A percentile compares a stretch with the other conserved stretches of the same genome.
These are phyloP conservation scores for Meteorus sp. DNA, from an alignment of 1,140 invertebrate genomes.

Conservation along the genomic window DNA sequence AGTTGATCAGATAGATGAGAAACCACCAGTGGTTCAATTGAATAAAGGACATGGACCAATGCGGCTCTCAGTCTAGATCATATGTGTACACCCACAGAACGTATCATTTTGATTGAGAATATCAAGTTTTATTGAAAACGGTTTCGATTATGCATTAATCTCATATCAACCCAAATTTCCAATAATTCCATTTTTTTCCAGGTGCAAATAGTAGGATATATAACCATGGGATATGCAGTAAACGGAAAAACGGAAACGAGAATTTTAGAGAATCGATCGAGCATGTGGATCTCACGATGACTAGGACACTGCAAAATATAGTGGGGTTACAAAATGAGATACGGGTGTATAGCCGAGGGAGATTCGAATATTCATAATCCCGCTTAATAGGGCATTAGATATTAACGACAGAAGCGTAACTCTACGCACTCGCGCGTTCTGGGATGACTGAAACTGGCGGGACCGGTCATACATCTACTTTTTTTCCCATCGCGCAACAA, in stretches of 20 bases:
- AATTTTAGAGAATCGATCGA: conserved; percentile 24
- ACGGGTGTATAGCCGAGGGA: conserved; percentile 12
- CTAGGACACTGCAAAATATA: conserved; percentile 7
- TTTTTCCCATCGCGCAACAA: too few relatives aligned
- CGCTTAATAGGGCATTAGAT: conserved; percentile 34
- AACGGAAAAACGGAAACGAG: not conserved
- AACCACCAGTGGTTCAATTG: conserved; percentile 12
- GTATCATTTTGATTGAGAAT: too few relatives aligned
- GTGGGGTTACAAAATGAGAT: conserved; percentile 12
- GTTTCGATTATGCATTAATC: too few relatives aligned
- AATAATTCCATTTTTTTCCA: too few relatives aligned
- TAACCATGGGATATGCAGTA: too few relatives aligned
- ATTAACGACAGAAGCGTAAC: conserved; percentile 32
- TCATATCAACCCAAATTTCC: too few relatives aligned
- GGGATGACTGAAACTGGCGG: not conserved
- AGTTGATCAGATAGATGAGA: conserved; percentile 24
- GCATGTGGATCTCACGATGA: conserved; percentile 31
- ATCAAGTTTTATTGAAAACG: too few relatives aligned
- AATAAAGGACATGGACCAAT: conserved; percentile 18
- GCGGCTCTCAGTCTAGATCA: too few relatives aligned
- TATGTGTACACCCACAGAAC: too few relatives aligned
- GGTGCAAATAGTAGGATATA: too few relatives aligned
- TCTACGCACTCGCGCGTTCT: conserved; percentile 10
- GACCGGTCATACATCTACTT: conserved; percentile 8
- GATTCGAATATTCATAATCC: conserved; percentile 35